Evolutionary conservation across 2,888 invertebrate species (phyloP), one percentile per base, ranked within the genome.

Genomic region (Lamellibrachia columna): DNA sequence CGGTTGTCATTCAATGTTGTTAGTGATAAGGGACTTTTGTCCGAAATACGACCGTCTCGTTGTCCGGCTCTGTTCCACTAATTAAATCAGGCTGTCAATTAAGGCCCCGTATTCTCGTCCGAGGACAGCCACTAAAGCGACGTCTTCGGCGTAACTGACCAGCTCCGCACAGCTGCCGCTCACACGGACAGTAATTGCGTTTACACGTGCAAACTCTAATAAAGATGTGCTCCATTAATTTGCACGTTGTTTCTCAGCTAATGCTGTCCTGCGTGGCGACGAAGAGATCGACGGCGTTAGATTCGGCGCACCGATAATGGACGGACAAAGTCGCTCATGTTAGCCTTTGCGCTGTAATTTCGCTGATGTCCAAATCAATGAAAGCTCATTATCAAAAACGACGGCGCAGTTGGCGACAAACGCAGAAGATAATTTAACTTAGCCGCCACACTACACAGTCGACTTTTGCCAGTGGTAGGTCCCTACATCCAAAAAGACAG

Each of bases 341-440:
- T 75, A 75, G n/a, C 75, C 75, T 75, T 75, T 15, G 22, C 75
- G 75, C 75, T 75, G 75, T 22, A 75, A 75, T 75, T 15, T 15
- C 75, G 22, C 75, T 75, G 75, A 75, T 75, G 75, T 75, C 22
- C 75, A 11, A 75, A 75, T 75, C 75, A n/a, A 75, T 75, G 75
- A 75, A 75, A 75, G 75, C 75, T 75, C 75, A 22, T 75, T 75
- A 75, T n/a, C 75, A 75, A 75, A 75, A 15, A 75, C n/a, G 75
- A 75, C 22, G 75, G 75, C 75, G 75, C 75, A 75, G 75, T 75
- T 22, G 22, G 75, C 15, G 22, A n/a, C 22, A 75, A 22, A 75
- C 15, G 75, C n/a, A 15, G 3, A 75, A 15, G 75, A 22, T 75
- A 75, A 75, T 75, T 75, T 6, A 2, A 75, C 75, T 75, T 75